A percentile compares a stretch with the other conserved stretches of the same genome.
phyloP scores from a whole-genome alignment of 2,113 vertebrate genomes.

The Catharus bicknelli region DNA sequence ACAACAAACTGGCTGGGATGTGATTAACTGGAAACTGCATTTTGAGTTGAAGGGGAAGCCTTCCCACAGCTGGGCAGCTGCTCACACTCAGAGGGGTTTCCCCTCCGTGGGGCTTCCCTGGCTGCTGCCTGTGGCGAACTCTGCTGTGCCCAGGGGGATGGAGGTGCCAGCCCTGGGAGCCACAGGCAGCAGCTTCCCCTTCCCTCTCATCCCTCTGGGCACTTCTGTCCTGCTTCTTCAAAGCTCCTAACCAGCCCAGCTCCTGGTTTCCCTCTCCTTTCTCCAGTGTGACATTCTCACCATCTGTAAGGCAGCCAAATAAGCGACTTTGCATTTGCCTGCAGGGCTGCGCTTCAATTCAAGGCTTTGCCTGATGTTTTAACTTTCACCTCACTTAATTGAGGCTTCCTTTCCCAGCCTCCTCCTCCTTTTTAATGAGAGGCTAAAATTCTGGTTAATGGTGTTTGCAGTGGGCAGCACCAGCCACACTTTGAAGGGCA shows the following conservation, averaged over 20 bases:
- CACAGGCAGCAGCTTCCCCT: background rate
- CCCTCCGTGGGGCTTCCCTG: background rate
- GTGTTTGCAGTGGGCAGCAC: background rate
- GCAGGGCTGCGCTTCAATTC: conserved; percentile 46
- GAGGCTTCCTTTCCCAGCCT: conserved; percentile 1
- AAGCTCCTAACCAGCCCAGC: background rate
- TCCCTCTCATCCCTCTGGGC: background rate
- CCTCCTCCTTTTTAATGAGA: background rate
- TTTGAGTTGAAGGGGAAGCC: background rate
- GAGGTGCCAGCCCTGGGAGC: background rate
- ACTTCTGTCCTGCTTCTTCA: background rate
- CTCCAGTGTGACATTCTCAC: conserved; percentile 19
- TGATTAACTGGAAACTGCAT: fast-evolving
- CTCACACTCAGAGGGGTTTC: background rate
- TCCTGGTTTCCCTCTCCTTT: background rate
- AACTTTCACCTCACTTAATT: conserved; percentile 47
- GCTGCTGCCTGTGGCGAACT: fast-evolving
- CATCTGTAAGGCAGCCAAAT: background rate
- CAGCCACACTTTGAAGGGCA: fast-evolving
- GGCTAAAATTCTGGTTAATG: background rate
- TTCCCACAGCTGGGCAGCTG: background rate
- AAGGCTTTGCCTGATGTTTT: conserved; percentile 36
- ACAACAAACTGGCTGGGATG: background rate
- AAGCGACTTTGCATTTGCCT: background rate
- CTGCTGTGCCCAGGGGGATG: background rate